Evolutionary conservation across 2,888 invertebrate species (phyloP), one percentile per base, ranked within the genome.

Genomic region (Cartodere bifasciata): DNA sequence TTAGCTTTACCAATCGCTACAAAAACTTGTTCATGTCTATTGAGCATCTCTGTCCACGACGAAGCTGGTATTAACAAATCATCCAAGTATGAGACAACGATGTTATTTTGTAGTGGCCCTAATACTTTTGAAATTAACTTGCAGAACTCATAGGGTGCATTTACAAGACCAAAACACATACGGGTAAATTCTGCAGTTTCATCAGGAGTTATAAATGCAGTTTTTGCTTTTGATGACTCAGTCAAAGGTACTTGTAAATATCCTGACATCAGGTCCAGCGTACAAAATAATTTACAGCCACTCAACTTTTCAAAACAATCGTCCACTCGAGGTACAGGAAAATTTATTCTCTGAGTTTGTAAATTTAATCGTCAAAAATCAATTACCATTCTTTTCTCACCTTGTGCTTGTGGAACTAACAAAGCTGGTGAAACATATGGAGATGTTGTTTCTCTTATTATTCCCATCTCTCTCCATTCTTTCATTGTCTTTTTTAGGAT

Each of bases 1-100:
- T n/a, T n/a, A n/a, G n/a, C n/a, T n/a, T n/a, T n/a, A n/a, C n/a
- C n/a, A n/a, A n/a, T n/a, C n/a, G n/a, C n/a, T n/a, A n/a, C n/a
- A n/a, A n/a, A n/a, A n/a, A n/a, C n/a, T n/a, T n/a, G n/a, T n/a
- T n/a, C n/a, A n/a, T n/a, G n/a, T n/a, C n/a, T n/a, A n/a, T n/a
- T n/a, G n/a, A n/a, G n/a, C n/a, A n/a, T n/a, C n/a, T n/a, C n/a
- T n/a, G n/a, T n/a, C n/a, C n/a, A n/a, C n/a, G 20, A 20, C n/a
- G 7, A n/a, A 7, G 20, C 20, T n/a, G 20, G 20, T 7, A 20
- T 20, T 20, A 20, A 20, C 7, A 20, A 7, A n/a, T 20, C 20
- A n/a, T 20, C 20, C n/a, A 20, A 20, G n/a, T 20, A 20, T n/a
- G 20, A n/a, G n/a, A 20, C 20, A 7, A 20, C n/a, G n/a, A 7